These are phyloP conservation scores for Molorchus minor DNA, from an alignment of 2,888 invertebrate species.

Conservation along the genomic window DNA sequence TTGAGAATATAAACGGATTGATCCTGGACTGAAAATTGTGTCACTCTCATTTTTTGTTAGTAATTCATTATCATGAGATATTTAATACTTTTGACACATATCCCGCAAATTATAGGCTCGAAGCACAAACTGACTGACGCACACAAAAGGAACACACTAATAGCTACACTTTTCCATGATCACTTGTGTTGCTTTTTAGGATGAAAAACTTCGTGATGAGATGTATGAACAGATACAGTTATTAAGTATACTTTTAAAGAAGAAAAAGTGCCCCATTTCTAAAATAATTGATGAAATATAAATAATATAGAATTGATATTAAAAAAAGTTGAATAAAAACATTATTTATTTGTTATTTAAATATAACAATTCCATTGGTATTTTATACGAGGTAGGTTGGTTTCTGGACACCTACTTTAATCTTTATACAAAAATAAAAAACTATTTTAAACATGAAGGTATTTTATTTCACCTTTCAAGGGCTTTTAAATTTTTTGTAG, in stretches of 20 bases:
- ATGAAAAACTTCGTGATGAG: constrained; percentile 2
- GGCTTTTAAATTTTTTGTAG: constrained; percentile 20
- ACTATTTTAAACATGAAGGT: background rate
- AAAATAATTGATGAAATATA: constrained; percentile 33
- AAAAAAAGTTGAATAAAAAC: too few species aligned
- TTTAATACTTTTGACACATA: too few species aligned
- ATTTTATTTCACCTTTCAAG: constrained; percentile 1
- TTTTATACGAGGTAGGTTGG: background rate
- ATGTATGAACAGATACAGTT: constrained; percentile 26
- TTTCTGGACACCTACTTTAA: background rate
- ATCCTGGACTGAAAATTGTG: too few species aligned
- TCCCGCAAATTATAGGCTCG: too few species aligned
- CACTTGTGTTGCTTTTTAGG: background rate
- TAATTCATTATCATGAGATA: too few species aligned
- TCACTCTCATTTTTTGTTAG: too few species aligned
- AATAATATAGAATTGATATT: too few species aligned
- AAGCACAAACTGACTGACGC: too few species aligned
- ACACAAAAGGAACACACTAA: too few species aligned
- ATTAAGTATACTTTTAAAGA: constrained; percentile 25
- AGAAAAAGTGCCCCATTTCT: constrained; percentile 26
- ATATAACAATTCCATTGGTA: background rate
- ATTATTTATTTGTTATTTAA: too few species aligned
- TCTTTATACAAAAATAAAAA: background rate
- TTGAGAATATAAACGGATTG: too few species aligned
- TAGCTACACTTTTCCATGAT: too few species aligned